Base-by-base conservation (phyloP, 2,888 invertebrate species). In the Eupithecia tripunctaria region DNA sequence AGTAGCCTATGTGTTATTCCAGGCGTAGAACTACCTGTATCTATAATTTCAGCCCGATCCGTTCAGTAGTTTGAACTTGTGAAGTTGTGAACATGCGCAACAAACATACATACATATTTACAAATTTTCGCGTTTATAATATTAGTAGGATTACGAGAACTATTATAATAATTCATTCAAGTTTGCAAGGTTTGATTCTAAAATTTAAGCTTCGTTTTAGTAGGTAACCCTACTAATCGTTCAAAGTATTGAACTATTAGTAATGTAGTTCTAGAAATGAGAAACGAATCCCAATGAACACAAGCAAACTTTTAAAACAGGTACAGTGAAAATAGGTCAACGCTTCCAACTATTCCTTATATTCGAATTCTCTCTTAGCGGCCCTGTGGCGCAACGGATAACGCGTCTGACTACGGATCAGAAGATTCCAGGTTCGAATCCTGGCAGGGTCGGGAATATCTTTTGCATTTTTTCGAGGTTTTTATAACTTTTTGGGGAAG, bases 371-470 rank as follows among this genome's bases (percentile, higher is more conserved):
- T 14, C 4, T 5, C 4, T 25, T 5, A 72, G 76, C 76, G 95
- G 95, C 95, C 95, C 93, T 95, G 95, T 95, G 95, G 95, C 95
- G 95, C 95, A 95, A 95, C 88, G 95, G 95, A 95, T 96, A 96
- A 96, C 95, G 95, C 95, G 95, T 96, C 95, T 96, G 96, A 95
- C 95, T 95, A 96, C 95, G 95, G 95, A 96, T 95, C 96, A 95
- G 95, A 95, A 96, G 95, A 96, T 95, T 96, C 95, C 95, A 96
- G 95, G 95, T 95, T 95, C 95, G 95, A 95, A 95, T 95, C 95
- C 95, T 95, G 95, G 95, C 95, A 95, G 92, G 95, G 95, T 95
- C 95, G 95, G 2, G 1, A 0, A 0, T 21, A 12, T 14, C 15
- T 27, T 29, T 27, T 60, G 29, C 3, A 41, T 8, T 25, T n/a